Percentiles rank a stretch among this genome's conserved stretches.
Conservation (phyloP, 2,888 invertebrate genomes). For the Agrilus mali region DNA sequence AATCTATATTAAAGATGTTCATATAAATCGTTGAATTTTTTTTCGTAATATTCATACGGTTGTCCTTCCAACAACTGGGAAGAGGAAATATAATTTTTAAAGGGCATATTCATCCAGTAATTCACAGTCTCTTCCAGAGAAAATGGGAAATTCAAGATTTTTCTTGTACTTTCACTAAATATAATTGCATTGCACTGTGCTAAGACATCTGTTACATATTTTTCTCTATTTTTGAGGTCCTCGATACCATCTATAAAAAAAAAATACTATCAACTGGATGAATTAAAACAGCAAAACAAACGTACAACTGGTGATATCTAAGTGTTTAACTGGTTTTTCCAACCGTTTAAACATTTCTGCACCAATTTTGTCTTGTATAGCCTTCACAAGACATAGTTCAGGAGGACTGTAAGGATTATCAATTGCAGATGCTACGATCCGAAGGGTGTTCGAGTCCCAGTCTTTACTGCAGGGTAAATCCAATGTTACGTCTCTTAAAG, state of each 20-base stretch:
- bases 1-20: slow-evolving; percentile 3
- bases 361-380: not conserved
- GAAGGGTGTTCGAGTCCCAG: slow-evolving; percentile 3
- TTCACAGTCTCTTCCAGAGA: slow-evolving; percentile 1
- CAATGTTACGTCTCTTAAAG: slow-evolving; percentile 4
- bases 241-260: slow-evolving; percentile 5
- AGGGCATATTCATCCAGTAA: slow-evolving; percentile 10
- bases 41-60: slow-evolving; percentile 8
- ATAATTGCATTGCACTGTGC: slow-evolving; percentile 6
- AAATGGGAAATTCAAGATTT: not conserved
- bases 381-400: slow-evolving; percentile 3
- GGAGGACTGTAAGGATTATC: slow-evolving; percentile 8
- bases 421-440: slow-evolving; percentile 2
- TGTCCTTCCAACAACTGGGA: slow-evolving; percentile 7
- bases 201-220: slow-evolving; percentile 1
- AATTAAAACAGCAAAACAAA: not conserved
- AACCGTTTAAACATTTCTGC: not conserved
- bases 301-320: slow-evolving; percentile 1
- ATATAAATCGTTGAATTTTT: slow-evolving; percentile 9
- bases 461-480: slow-evolving; percentile 6
- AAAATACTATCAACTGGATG: not conserved
- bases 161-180: not conserved
- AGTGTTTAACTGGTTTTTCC: not conserved
- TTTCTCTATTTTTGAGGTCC: slow-evolving; percentile 7
- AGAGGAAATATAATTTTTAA: slow-evolving; percentile 5